Evolutionary conservation across 2,888 invertebrate species (phyloP).

Genomic region (Eupithecia abbreviata): DNA sequence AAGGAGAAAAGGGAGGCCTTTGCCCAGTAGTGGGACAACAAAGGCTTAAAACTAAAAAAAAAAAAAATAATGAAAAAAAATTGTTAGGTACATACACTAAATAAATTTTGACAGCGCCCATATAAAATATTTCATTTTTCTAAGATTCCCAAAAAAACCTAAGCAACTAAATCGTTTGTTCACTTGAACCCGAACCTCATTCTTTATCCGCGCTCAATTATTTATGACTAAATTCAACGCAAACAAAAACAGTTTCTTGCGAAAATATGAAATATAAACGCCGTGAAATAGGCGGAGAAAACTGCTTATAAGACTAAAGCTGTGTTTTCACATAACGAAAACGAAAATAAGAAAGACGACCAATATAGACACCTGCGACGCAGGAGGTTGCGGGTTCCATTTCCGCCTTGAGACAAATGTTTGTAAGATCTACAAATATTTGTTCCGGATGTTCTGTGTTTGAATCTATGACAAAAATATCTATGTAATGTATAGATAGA

Average conservation of each 20-base stretch:
- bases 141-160: background rate
- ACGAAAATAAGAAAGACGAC: too few relatives aligned
- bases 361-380: too few relatives aligned
- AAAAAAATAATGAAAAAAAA: background rate
- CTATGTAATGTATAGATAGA: too few relatives aligned
- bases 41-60: too few relatives aligned
- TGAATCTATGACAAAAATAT: too few relatives aligned
- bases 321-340: conserved; percentile 2
- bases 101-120: background rate
- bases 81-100: background rate
- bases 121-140: background rate
- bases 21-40: too few relatives aligned
- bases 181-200: conserved; percentile 9
- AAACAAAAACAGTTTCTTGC: conserved; percentile 28
- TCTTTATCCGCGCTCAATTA: conserved; percentile 16
- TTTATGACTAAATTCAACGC: conserved; percentile 27
- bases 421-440: too few relatives aligned
- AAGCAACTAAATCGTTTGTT: background rate
- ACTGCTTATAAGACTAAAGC: conserved; percentile 22
- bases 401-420: too few relatives aligned
- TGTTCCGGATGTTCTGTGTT: too few relatives aligned
- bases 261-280: conserved; percentile 32
- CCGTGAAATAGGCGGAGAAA: conserved; percentile 15
- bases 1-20: too few relatives aligned
- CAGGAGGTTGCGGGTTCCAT: too few relatives aligned